phyloP scores from a whole-genome alignment of 2,888 invertebrate genomes.

The Patella caerulea region DNA sequence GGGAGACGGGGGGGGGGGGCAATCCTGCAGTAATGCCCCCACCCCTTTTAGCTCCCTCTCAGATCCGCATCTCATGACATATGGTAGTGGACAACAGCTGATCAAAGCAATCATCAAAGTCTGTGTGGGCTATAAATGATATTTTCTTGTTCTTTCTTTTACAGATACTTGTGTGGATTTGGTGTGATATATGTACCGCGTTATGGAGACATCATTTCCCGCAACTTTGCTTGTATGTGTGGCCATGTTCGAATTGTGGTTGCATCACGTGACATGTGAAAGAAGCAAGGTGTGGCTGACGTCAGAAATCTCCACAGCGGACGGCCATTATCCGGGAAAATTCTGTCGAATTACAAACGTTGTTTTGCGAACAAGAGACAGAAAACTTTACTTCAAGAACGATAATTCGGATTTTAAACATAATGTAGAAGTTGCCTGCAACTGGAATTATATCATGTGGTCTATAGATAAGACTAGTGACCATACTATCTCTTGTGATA shows the following conservation, averaged over 20 bases:
- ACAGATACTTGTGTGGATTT: too few relatives aligned
- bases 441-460: constrained; percentile 16
- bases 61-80: too few relatives aligned
- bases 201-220: too few relatives aligned
- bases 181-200: too few relatives aligned
- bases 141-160: too few relatives aligned
- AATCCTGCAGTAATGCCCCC: too few relatives aligned
- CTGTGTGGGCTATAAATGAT: too few relatives aligned
- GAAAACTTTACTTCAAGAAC: constrained; percentile 13
- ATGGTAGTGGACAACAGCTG: too few relatives aligned
- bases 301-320: constrained; percentile 11
- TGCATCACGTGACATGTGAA: not conserved
- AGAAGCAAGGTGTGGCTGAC: constrained; percentile 5
- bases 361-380: constrained; percentile 13
- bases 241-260: not conserved
- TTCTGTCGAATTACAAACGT: constrained; percentile 25
- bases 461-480: constrained; percentile 2
- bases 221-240: too few relatives aligned
- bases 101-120: too few relatives aligned
- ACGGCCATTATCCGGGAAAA: constrained; percentile 23
- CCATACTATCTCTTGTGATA: constrained; percentile 39
- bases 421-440: constrained; percentile 17
- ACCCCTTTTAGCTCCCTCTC: too few relatives aligned
- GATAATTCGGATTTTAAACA: not conserved
- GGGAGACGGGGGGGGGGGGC: too few relatives aligned